A percentile compares a stretch with the other conserved stretches of the same genome.
Conservation (phyloP, 2,888 invertebrate species). For the Hyles lineata region DNA sequence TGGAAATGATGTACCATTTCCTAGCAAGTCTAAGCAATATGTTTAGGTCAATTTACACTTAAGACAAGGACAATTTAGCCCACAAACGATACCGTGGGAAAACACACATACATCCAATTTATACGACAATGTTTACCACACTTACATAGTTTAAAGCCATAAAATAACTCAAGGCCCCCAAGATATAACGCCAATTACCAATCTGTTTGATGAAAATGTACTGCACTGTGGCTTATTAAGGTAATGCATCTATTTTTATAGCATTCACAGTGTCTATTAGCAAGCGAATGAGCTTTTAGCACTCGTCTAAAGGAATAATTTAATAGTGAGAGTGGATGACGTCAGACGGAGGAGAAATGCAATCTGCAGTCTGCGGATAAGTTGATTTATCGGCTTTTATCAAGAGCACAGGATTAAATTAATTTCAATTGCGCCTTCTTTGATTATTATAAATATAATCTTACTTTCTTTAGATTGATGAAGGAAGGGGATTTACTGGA, state of each 20-base stretch:
- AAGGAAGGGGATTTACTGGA: too few relatives aligned
- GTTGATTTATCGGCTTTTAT: background rate
- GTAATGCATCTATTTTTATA: constrained; percentile 15
- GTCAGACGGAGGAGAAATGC: background rate
- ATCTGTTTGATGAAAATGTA: background rate
- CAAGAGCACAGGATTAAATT: background rate
- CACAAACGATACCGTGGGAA: background rate
- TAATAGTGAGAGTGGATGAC: constrained; percentile 13
- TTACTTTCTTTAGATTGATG: background rate
- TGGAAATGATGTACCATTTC: too few relatives aligned
- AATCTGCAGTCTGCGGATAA: background rate
- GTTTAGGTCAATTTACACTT: background rate
- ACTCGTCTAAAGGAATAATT: background rate
- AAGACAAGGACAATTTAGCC: background rate
- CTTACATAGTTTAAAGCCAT: background rate
- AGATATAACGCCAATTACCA: background rate
- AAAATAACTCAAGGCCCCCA: constrained; percentile 15
- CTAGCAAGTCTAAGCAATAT: background rate
- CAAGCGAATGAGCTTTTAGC: constrained; percentile 9
- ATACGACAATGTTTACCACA: background rate
- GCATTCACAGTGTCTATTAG: background rate
- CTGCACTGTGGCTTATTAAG: constrained; percentile 3
- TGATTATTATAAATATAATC: background rate
- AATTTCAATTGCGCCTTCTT: background rate
- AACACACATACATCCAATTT: background rate